Percentiles rank a stretch among this genome's conserved stretches.
phyloP scores from a whole-genome alignment of 2,797 vertebrate genomes.

The Setipinna tenuifilis region DNA sequence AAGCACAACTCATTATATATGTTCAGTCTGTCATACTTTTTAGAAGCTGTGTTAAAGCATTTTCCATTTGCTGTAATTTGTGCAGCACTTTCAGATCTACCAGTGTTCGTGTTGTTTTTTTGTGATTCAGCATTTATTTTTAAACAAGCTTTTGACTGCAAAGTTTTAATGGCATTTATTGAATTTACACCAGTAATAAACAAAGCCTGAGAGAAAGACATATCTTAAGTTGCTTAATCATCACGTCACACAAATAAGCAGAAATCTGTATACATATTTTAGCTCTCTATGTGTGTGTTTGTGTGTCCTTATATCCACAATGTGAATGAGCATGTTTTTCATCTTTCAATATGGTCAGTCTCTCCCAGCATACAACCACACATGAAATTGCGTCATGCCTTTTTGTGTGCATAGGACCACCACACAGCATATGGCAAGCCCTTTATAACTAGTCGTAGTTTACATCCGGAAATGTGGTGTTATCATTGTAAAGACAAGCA shows the following conservation, averaged over 20 bases:
- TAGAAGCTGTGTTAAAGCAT: neutral
- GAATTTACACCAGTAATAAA: neutral
- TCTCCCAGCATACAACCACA: neutral
- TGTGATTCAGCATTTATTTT: neutral
- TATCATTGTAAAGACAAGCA: neutral
- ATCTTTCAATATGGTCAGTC: neutral
- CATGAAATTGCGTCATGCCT: constrained; percentile 15
- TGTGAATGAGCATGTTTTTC: neutral
- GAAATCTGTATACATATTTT: neutral
- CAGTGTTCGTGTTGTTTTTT: neutral
- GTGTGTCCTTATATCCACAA: neutral
- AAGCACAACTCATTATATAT: neutral
- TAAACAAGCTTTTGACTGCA: neutral
- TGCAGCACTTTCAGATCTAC: neutral
- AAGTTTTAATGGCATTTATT: neutral
- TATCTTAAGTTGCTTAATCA: neutral
- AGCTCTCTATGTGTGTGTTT: too few species aligned
- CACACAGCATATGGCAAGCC: neutral
- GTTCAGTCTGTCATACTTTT: too few species aligned
- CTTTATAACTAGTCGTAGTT: neutral
- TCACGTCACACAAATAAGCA: neutral
- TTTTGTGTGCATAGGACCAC: neutral
- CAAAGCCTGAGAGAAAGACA: neutral
- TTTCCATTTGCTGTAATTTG: neutral
- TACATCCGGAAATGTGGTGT: constrained; percentile 32